Percentiles rank a stretch among this genome's conserved stretches.
These are phyloP conservation scores for Chiloscyllium plagiosum DNA, from an alignment of 2,113 vertebrate genomes.

Conservation along the genomic window DNA sequence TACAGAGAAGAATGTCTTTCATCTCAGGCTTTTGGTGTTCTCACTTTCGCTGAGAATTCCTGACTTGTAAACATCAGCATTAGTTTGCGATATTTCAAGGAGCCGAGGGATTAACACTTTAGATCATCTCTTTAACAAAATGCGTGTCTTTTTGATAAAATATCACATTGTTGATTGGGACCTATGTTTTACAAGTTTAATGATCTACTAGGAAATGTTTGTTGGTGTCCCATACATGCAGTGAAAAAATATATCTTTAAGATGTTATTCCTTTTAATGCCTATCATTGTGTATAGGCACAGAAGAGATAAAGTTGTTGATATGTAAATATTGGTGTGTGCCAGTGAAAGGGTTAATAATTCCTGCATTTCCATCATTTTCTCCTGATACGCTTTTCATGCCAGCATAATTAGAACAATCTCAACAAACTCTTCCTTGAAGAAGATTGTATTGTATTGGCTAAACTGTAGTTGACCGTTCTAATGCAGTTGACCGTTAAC, in stretches of 20 bases:
- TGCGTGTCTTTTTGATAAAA: not conserved
- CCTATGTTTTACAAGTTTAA: not conserved
- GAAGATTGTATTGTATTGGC: not conserved
- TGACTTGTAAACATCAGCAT: not conserved
- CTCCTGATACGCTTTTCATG: constrained; percentile 30
- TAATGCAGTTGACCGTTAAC: not conserved
- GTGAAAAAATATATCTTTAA: not conserved
- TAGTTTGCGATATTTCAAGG: not conserved
- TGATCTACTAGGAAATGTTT: not conserved
- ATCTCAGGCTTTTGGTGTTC: not conserved
- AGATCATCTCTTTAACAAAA: not conserved
- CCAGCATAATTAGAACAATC: not conserved
- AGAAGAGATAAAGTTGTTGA: not conserved
- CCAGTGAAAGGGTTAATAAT: constrained; percentile 37
- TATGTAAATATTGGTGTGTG: not conserved
- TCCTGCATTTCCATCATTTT: constrained; percentile 36
- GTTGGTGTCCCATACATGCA: not conserved
- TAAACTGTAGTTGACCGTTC: not conserved
- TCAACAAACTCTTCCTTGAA: not conserved
- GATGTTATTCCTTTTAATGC: not conserved
- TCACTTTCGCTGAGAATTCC: not conserved
- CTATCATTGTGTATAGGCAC: not conserved
- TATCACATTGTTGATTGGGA: not conserved
- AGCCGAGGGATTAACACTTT: not conserved
- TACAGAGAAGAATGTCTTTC: not conserved